Base-by-base conservation (phyloP, 2,888 invertebrate species). In the Troides oblongomaculatus region DNA sequence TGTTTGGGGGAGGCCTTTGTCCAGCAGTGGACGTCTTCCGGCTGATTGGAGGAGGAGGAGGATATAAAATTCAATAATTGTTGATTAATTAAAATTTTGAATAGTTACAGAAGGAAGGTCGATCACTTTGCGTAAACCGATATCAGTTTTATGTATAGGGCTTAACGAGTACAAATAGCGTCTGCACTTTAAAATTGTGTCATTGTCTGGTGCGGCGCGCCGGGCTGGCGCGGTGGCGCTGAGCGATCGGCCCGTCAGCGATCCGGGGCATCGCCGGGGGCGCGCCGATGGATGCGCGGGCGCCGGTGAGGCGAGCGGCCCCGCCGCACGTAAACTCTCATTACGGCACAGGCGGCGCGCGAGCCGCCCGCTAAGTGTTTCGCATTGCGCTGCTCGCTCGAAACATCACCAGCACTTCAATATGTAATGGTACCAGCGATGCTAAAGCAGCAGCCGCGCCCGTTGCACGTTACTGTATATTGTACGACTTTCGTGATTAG, bases 251-350 rank as follows among this genome's bases (percentile, higher is more conserved):
- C n/a, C 58, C 39, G 62, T 62, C 53, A 25, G 66, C 23, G 18
- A 39, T 59, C 17, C n/a, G 39, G n/a, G 50, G 50, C 59, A 66
- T 62, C 62, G 69, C 5, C 66, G 21, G 46, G 62, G 58, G 25
- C 21, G 10, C 39, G 39, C 21, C 1, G 21, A 21, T 39, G 39
- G 39, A 10, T 10, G 39, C 7, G 70, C 66, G 70, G 70, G 70
- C 63, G 66, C 39, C 30, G 62, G 62, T 69, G 69, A 69, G 63
- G 59, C 62, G 62, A 66, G 39, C 63, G 63, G 63, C 56, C 63
- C 30, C 56, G 59, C 53, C 62, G 36, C 17, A 59, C n/a, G 57
- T 70, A 70, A 70, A 70, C 66, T 56, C 66, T 66, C 66, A 70
- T 70, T 70, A 66, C 62, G 7, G 1, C 6, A 39, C 10, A 63